phyloP scores from a whole-genome alignment of 2,113 vertebrate species.

The Colistium nudipinnis region DNA sequence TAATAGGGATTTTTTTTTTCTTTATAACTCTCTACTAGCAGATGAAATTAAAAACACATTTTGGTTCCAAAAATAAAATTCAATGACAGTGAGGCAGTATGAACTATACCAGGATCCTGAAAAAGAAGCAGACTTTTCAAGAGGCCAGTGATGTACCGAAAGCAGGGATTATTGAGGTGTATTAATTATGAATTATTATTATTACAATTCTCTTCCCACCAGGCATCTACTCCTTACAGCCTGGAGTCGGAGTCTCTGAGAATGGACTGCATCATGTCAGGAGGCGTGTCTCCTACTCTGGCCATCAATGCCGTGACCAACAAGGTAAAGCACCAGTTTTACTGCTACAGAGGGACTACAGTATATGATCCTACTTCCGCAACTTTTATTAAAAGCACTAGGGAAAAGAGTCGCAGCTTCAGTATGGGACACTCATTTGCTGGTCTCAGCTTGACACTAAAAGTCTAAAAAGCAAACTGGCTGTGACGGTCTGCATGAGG shows the following conservation, averaged over 20 bases:
- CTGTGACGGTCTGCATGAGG: conserved; percentile 30
- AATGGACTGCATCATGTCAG: conserved; percentile 91
- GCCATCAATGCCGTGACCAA: conserved; percentile 89
- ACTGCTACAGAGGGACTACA: no score
- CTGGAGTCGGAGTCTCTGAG: conserved; percentile 90
- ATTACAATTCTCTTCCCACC: not conserved
- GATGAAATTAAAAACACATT: not conserved
- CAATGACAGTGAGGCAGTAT: not conserved
- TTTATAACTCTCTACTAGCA: no score
- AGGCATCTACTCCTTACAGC: conserved; percentile 90
- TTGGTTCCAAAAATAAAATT: no score
- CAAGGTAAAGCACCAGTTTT: conserved; percentile 79
- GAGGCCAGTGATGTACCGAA: not conserved
- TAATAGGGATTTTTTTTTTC: no score
- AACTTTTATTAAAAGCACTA: not conserved
- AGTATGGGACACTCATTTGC: no score
- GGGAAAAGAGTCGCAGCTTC: not conserved
- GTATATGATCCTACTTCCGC: not conserved
- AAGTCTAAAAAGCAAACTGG: conserved; percentile 17
- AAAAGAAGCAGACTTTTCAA: not conserved
- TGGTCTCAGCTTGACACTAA: no score
- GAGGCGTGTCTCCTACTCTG: conserved; percentile 87
- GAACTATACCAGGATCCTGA: not conserved
- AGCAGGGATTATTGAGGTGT: not conserved
- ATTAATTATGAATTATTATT: conserved; percentile 6